Base-by-base conservation (phyloP, 2,113 vertebrate species). In the Neodon shergylaensis region DNA sequence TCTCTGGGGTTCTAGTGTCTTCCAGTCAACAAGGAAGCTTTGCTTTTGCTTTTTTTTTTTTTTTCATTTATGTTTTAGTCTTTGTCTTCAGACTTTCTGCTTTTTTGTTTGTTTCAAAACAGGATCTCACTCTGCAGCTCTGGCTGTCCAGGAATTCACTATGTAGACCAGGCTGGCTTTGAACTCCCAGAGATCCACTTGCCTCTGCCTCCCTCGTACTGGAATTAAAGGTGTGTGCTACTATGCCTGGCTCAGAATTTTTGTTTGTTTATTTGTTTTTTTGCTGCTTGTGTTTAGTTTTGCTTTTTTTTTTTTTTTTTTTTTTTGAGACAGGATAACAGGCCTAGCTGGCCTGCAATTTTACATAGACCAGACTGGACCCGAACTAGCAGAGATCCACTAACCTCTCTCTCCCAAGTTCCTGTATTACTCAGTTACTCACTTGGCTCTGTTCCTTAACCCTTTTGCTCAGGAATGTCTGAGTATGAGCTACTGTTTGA, bases 391-490 rank as follows among this genome's bases (percentile, higher is more conserved):
- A 58, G 33, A 82, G 21, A 82, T 14, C 12, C 11, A 39, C 79
- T 58, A 28, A 22, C 31, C 61, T 44, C 83, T 47, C 4, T 49
- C 44, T 70, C 33, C 65, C 19, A 14, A 70, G n/a, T 88, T 68
- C 19, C 24, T 21, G 21, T 73, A 54, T 86, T 76, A 26, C n/a
- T 61, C 22, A 17, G 47, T 86, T 76, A 22, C n/a, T 61, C 22
- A 28, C 22, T 13, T 16, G 39, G 81, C 58, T 83, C 39, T 63
- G 58, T 10, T 63, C 26, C 54, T 83, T 42, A 58, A 52, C 42
- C 33, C 73, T 88, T 81, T 65, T 42, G 74, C 47, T 92, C 61
- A 52, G 82, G 74, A 42, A 79, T 66, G 89, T 90, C 47, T 90
- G 36, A 87, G 12, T 42, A 84, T 7, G 31, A 70, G 26, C 70